Conservation (phyloP, 1,140 invertebrate genomes). For the Akabosia matsudoensis region DNA sequence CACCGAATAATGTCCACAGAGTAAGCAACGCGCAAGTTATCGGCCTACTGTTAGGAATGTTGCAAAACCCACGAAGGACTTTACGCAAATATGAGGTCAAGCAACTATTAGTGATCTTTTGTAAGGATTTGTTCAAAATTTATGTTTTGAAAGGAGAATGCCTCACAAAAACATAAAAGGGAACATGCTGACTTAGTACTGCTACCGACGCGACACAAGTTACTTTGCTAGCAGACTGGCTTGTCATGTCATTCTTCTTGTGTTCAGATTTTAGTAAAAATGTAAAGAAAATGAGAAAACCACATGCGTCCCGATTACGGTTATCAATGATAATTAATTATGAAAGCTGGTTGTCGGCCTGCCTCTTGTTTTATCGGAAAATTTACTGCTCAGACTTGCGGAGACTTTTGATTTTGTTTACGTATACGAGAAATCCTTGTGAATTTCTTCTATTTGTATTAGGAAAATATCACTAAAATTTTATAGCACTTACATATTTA, state of each 20-base stretch:
- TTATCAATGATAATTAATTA: conserved; percentile 11
- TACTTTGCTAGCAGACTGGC: too few species aligned
- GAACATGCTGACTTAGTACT: not conserved
- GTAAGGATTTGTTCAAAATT: not conserved
- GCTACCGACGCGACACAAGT: not conserved
- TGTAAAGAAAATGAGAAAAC: not conserved
- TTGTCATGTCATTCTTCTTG: not conserved
- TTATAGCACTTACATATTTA: too few species aligned
- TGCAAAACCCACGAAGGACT: too few species aligned
- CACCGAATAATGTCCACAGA: too few species aligned
- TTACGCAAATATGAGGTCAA: conserved; percentile 10
- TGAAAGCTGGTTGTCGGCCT: not conserved
- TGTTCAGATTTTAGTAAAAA: not conserved
- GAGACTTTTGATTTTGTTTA: not conserved
- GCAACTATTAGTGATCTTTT: not conserved
- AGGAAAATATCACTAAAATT: too few species aligned
- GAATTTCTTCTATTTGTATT: too few species aligned
- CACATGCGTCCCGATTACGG: conserved; percentile 5
- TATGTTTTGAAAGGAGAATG: too few species aligned
- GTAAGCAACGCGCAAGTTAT: too few species aligned
- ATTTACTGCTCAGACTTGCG: not conserved
- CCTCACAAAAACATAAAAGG: too few species aligned
- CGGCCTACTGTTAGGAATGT: too few species aligned
- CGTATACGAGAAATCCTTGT: too few species aligned
- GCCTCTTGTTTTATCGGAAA: not conserved